phyloP scores from a whole-genome alignment of 2,888 invertebrate species.

The Deilephila porcellus region DNA sequence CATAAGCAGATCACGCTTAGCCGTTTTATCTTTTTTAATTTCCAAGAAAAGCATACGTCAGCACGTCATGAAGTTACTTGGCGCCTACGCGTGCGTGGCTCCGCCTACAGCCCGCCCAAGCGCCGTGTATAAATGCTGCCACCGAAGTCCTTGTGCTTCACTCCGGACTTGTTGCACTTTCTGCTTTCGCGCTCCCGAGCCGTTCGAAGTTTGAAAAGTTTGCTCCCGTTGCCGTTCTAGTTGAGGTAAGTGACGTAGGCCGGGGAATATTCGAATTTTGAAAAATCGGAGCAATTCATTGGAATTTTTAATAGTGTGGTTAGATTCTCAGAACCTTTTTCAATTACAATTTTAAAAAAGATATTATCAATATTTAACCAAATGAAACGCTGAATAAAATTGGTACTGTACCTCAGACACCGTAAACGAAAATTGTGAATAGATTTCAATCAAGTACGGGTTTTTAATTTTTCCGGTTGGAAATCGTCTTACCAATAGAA shows the following conservation, averaged over 20 bases:
- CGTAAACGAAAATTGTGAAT: too few relatives aligned
- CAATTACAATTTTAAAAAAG: neutral
- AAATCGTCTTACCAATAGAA: too few relatives aligned
- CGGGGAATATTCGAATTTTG: neutral
- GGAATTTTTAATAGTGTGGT: neutral
- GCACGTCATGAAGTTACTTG: slow-evolving; percentile 23
- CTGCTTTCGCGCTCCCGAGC: slow-evolving; percentile 56
- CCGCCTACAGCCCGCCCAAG: slow-evolving; percentile 74
- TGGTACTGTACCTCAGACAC: too few relatives aligned
- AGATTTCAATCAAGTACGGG: too few relatives aligned
- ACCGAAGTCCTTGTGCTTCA: slow-evolving; percentile 48
- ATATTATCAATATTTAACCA: too few relatives aligned
- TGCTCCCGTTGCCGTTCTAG: slow-evolving; percentile 38
- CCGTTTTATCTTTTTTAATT: slow-evolving; percentile 6
- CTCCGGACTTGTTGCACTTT: slow-evolving; percentile 67
- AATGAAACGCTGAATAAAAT: too few relatives aligned
- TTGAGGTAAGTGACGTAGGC: slow-evolving; percentile 27
- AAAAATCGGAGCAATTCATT: neutral
- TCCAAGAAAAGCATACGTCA: slow-evolving; percentile 16
- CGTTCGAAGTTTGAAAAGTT: slow-evolving; percentile 55
- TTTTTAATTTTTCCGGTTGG: too few relatives aligned
- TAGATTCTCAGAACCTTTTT: neutral
- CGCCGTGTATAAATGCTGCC: slow-evolving; percentile 69
- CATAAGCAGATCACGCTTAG: neutral
- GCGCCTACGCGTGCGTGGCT: slow-evolving; percentile 73